Conservation (phyloP, 2,888 invertebrate genomes). For the Rosalia funebris region DNA sequence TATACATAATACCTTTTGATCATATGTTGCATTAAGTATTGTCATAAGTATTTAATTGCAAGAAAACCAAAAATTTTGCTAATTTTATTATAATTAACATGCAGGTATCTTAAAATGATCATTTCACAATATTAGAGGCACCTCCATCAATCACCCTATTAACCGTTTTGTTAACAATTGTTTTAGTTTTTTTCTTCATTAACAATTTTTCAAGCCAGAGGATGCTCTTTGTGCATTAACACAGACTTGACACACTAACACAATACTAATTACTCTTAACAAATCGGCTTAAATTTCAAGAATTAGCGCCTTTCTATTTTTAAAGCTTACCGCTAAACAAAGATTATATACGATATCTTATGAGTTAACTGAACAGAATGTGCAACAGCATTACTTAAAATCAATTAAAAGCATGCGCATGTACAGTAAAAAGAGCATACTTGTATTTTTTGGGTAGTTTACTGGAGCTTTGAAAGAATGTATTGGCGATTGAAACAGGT, state of each 20-base stretch:
- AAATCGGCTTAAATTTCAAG: conserved; percentile 1
- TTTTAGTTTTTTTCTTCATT: conserved; percentile 44
- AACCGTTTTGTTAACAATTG: conserved; percentile 41
- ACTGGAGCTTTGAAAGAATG: conserved; percentile 10
- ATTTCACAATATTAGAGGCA: conserved; percentile 48
- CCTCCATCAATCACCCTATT: conserved; percentile 49
- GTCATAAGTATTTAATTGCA: no score
- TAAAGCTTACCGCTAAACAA: conserved; percentile 19
- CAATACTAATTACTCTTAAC: conserved; percentile 35
- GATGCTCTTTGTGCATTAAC: conserved; percentile 60
- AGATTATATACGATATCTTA: conserved; percentile 22
- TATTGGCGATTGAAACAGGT: conserved; percentile 1
- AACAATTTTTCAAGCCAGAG: conserved; percentile 57
- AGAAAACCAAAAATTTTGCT: not conserved
- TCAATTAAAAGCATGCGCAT: conserved; percentile 36
- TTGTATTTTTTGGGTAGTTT: not conserved
- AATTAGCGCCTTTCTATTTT: conserved; percentile 1
- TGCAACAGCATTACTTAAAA: conserved; percentile 4
- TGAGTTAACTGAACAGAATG: conserved; percentile 3
- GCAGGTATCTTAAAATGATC: conserved; percentile 44
- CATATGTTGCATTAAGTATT: no score
- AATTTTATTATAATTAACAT: conserved; percentile 36
- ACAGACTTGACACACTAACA: conserved; percentile 35
- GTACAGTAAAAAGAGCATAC: conserved; percentile 9
- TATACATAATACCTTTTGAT: no score